Conservation (phyloP, 1,140 invertebrate genomes). For the Saxidomus purpurata region DNA sequence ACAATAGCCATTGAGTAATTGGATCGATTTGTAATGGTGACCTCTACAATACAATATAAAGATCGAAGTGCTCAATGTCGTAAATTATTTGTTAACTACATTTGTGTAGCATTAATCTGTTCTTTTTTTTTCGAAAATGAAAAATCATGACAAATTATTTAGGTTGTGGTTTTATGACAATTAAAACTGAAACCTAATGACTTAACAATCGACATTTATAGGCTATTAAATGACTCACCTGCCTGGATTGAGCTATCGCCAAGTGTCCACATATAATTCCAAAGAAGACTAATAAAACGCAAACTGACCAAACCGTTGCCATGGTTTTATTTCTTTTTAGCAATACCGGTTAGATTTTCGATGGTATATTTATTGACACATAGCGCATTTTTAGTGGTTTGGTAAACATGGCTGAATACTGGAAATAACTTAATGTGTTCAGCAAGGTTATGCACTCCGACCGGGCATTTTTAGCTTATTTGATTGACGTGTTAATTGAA, state of each 20-base stretch:
- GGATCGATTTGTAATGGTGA: no score
- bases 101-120: no score
- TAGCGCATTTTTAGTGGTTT: not conserved
- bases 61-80: no score
- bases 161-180: no score
- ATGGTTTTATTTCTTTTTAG: not conserved
- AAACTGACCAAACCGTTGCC: not conserved
- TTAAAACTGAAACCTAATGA: not conserved
- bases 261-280: not conserved
- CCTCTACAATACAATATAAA: no score
- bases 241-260: not conserved
- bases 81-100: no score
- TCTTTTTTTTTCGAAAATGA: no score
- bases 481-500: conserved; percentile 17
- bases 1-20: no score
- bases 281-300: not conserved
- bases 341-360: not conserved
- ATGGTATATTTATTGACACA: not conserved
- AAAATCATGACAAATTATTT: no score
- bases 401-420: not conserved
- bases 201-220: not conserved
- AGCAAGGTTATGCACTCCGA: not conserved
- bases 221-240: not conserved
- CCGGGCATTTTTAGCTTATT: not conserved
- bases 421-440: not conserved